Evolutionary conservation across 1,140 invertebrate species (phyloP), one percentile per base, ranked within the genome.

Genomic region (Aphidius gifuensis): DNA sequence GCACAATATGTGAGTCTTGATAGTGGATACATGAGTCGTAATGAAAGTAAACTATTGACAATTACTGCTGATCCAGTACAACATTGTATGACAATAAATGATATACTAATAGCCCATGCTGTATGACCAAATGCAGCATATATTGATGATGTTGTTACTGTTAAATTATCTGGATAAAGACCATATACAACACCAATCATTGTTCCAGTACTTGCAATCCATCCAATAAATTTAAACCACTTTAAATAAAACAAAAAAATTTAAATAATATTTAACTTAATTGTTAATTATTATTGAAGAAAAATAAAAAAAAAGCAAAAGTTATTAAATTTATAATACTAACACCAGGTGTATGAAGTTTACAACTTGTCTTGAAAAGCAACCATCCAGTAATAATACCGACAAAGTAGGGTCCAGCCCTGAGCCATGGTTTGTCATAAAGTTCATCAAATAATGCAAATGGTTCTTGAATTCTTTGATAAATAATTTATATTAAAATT

Each of bases 1-100:
- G 92, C 90, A 74, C 91, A 92, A 78, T 95, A 97, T 2, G 93
- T 94, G 44, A 97, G 84, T 56, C 93, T 84, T 66, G 91, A 92
- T n/a, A 96, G 80, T 0, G 94, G 93, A 66, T 93, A 85, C 47
- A 93, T 84, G 1, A 89, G 85, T 46, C 86, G 84, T 76, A 92
- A 92, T 1, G 92, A 93, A 21, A 97, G 81, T 23, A 94, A 78
- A 1, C 83, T 86, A 76, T 92, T 87, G 9, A 92, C 78, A 38
- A 88, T 83, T 49, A 88, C 88, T 49, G 90, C 90, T 67, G 90
- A 85, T 4, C 90, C 90, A 64, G 86, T 87, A 69, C 87, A 87
- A 70, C 92, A 94, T 32, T 91, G 90, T 21, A 93, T 79, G 6
- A 92, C 86, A 44, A 94, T 88, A 89, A 92, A 95, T 3, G 88